Percentiles rank a stretch among this genome's conserved stretches.
Evolutionary conservation across 2,113 vertebrate genomes (phyloP).

Genomic region (Phocoena phocoena): DNA sequence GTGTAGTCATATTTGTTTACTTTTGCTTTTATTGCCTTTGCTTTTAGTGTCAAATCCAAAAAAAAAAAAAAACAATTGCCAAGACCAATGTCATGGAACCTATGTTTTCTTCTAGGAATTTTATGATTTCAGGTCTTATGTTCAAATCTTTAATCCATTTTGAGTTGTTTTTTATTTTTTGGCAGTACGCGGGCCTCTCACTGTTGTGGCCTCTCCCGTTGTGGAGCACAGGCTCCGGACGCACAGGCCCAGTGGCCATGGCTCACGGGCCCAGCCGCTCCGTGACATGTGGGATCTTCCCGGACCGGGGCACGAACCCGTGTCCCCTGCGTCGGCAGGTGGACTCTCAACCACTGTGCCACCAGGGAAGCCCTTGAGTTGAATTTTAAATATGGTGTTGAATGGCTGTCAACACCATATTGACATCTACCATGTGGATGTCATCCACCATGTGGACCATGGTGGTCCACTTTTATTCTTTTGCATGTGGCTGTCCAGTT

Average conservation of each 20-base stretch:
- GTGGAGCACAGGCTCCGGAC: too few relatives aligned
- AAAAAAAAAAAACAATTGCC: not conserved
- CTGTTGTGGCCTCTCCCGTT: too few relatives aligned
- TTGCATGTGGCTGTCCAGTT: not conserved
- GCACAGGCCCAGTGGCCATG: too few relatives aligned
- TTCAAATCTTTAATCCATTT: not conserved
- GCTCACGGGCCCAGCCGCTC: too few relatives aligned
- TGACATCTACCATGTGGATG: too few relatives aligned
- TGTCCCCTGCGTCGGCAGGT: too few relatives aligned
- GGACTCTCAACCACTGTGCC: too few relatives aligned
- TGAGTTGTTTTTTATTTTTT: not conserved
- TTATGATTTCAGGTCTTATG: not conserved
- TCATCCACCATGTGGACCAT: too few relatives aligned
- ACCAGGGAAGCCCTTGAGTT: not conserved
- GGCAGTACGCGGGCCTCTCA: too few relatives aligned
- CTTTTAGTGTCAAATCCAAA: not conserved
- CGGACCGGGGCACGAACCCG: fast-evolving
- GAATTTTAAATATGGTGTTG: not conserved
- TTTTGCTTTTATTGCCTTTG: not conserved
- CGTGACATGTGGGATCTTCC: too few relatives aligned
- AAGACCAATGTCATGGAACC: not conserved
- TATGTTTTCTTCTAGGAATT: not conserved
- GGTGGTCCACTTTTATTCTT: not conserved
- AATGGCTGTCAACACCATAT: too few relatives aligned
- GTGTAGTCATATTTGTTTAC: not conserved